These are phyloP conservation scores for Tridacna gigas DNA, from an alignment of 2,888 invertebrate species.

Conservation along the genomic window DNA sequence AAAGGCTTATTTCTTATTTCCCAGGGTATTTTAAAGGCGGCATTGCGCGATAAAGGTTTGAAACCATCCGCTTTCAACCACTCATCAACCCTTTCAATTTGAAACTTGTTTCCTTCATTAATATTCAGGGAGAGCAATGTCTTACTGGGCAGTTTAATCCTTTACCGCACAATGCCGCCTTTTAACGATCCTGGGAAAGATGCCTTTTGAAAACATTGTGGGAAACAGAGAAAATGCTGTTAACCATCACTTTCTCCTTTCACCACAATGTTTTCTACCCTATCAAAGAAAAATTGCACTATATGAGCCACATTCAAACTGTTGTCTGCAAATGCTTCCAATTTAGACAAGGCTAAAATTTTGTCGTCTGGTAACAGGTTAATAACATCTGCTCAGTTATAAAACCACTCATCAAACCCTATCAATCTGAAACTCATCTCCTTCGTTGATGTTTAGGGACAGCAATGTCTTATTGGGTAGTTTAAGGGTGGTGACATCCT, in stretches of 20 bases:
- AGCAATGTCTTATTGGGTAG: slow-evolving; percentile 95
- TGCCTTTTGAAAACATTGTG: not conserved
- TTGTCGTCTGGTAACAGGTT: too few species aligned
- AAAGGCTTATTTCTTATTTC: too few species aligned
- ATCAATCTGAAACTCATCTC: slow-evolving; percentile 75
- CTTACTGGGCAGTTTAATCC: slow-evolving; percentile 90
- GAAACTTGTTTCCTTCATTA: slow-evolving; percentile 80
- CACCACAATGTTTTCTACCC: not conserved
- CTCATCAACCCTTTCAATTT: slow-evolving; percentile 28
- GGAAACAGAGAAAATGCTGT: not conserved
- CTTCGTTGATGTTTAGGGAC: slow-evolving; percentile 87
- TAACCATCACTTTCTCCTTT: not conserved
- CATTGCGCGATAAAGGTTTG: not conserved
- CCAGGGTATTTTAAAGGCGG: too few species aligned
- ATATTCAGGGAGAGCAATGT: slow-evolving; percentile 91
- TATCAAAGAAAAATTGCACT: not conserved
- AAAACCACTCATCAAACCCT: slow-evolving; percentile 1
- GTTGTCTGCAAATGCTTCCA: too few species aligned
- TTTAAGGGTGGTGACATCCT: slow-evolving; percentile 90
- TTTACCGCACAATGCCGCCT: not conserved
- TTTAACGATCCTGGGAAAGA: not conserved
- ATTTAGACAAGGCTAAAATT: too few species aligned
- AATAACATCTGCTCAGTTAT: too few species aligned
- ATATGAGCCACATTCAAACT: too few species aligned
- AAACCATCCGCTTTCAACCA: not conserved